A percentile compares a stretch with the other conserved stretches of the same genome.
Evolutionary conservation across 2,113 vertebrate species (phyloP).

Genomic region (Bucco capensis): DNA sequence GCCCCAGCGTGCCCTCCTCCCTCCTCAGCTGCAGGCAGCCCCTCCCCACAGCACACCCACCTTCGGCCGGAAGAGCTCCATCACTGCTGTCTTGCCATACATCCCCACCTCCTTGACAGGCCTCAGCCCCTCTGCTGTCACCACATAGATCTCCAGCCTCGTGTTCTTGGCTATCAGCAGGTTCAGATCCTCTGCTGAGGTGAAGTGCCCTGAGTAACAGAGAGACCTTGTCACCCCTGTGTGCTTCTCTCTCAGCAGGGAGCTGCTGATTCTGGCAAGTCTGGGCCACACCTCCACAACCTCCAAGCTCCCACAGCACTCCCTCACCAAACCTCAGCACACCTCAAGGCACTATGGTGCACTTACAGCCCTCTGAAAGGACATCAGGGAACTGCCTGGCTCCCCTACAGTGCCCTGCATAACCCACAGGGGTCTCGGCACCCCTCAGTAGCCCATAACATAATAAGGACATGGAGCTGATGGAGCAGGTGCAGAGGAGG

Average conservation of each 20-base stretch:
- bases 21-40: too few species aligned
- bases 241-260: too few species aligned
- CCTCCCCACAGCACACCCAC: conserved; percentile 41
- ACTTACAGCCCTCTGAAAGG: too few species aligned
- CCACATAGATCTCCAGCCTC: conserved; percentile 95
- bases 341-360: neutral
- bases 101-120: conserved; percentile 98
- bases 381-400: neutral
- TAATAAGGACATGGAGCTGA: too few species aligned
- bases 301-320: neutral
- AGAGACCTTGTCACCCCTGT: too few species aligned
- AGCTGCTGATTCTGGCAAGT: neutral
- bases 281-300: neutral
- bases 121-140: conserved; percentile 94
- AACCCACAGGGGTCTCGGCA: neutral
- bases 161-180: conserved; percentile 98
- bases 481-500: too few species aligned
- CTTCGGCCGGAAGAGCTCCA: conserved; percentile 98
- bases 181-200: conserved; percentile 93
- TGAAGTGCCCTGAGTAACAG: conserved; percentile 86
- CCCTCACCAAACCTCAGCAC: neutral
- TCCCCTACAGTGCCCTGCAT: too few species aligned
- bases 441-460: too few species aligned
- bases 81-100: conserved; percentile 96
- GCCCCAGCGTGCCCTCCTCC: too few species aligned